These are phyloP conservation scores for Chydorus sphaericus DNA, from an alignment of 2,888 invertebrate species.

Conservation along the genomic window DNA sequence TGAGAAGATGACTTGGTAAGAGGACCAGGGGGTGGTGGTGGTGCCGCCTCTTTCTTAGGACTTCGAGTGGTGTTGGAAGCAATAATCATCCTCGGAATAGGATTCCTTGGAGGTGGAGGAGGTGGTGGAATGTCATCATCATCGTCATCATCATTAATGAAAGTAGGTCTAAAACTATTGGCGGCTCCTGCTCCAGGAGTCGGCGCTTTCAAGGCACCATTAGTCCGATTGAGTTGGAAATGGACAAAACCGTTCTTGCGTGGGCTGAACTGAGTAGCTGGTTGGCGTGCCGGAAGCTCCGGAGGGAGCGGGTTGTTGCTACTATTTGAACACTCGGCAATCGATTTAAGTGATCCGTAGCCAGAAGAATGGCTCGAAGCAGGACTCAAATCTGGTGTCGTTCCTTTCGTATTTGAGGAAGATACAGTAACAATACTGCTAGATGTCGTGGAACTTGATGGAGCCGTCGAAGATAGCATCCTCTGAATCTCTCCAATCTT, in stretches of 20 bases:
- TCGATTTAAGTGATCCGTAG: constrained; percentile 15
- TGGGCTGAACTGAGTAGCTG: neutral
- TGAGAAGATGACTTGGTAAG: constrained; percentile 14
- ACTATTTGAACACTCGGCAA: neutral
- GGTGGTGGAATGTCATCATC: constrained; percentile 15
- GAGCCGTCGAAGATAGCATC: constrained; percentile 23
- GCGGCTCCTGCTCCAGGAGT: neutral
- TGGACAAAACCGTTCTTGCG: neutral
- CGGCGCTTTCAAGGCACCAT: neutral
- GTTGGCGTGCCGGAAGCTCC: constrained; percentile 11
- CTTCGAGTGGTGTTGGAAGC: neutral
- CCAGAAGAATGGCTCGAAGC: constrained; percentile 14
- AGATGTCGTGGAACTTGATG: constrained; percentile 43
- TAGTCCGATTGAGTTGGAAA: neutral
- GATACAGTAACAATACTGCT: neutral
- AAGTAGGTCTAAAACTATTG: neutral
- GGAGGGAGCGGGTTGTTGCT: neutral
- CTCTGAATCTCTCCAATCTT: constrained; percentile 23
- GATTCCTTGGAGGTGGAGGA: constrained; percentile 12
- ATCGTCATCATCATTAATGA: constrained; percentile 1
- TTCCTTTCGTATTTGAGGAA: neutral
- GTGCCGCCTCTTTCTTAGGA: neutral
- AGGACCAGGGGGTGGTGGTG: neutral
- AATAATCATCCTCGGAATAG: neutral
- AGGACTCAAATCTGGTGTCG: constrained; percentile 9